phyloP scores from a whole-genome alignment of 2,797 vertebrate genomes.

The Sebastes trivittatus region DNA sequence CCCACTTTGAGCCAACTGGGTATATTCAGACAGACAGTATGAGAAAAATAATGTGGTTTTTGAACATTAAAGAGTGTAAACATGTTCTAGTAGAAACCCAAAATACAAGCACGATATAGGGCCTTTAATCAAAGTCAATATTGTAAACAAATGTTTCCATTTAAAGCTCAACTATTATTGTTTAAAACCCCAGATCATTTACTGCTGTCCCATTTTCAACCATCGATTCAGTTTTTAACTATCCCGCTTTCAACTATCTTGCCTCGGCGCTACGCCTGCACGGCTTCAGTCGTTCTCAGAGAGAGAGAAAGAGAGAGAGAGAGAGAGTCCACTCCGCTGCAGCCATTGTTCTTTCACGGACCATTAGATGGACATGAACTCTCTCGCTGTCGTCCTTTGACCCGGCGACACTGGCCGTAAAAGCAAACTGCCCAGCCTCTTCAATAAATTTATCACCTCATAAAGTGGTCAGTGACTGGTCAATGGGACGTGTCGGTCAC shows the following conservation, averaged over 20 bases:
- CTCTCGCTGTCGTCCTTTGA: conserved; percentile 80
- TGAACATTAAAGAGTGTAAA: too few species aligned
- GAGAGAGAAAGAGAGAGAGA: not conserved
- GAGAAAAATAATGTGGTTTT: too few species aligned
- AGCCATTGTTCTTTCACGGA: conserved; percentile 79
- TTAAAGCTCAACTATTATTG: not conserved
- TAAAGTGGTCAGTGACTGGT: conserved; percentile 78
- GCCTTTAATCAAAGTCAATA: not conserved
- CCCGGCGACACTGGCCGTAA: conserved; percentile 78
- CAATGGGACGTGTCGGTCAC: conserved; percentile 67
- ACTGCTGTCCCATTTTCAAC: not conserved
- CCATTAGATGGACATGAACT: conserved; percentile 87
- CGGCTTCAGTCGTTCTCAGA: conserved; percentile 21
- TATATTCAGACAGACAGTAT: too few species aligned
- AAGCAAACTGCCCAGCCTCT: conserved; percentile 80
- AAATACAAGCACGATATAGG: not conserved
- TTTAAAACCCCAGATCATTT: not conserved
- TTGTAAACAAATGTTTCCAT: not conserved
- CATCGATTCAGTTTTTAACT: conserved; percentile 7
- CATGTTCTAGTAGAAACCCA: not conserved
- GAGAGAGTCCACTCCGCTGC: conserved; percentile 56
- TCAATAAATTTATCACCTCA: conserved; percentile 85
- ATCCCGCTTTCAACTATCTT: not conserved
- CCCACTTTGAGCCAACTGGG: too few species aligned
- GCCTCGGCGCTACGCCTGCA: not conserved